Evolutionary conservation across 2,888 invertebrate genomes (phyloP).

Genomic region (Teleiodes luculella): DNA sequence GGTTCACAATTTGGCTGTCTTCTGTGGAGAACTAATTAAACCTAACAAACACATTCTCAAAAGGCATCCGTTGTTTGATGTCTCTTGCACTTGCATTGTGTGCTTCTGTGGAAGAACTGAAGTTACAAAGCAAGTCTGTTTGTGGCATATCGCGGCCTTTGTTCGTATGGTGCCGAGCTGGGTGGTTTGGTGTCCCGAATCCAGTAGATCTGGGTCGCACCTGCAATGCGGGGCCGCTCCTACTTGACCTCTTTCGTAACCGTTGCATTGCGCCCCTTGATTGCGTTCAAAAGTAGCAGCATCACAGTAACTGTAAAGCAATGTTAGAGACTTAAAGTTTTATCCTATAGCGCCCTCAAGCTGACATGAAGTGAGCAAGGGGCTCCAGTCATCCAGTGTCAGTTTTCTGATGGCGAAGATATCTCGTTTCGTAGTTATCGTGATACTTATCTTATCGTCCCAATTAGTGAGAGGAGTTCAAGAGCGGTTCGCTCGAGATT

Average conservation of each 20-base stretch:
- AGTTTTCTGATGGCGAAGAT: background rate
- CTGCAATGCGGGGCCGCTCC: slow-evolving; percentile 57
- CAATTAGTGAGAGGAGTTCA: background rate
- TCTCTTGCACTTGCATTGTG: background rate
- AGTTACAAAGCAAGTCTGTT: background rate
- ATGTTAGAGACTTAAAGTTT: background rate
- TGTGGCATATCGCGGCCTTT: background rate
- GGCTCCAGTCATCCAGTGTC: too few relatives aligned
- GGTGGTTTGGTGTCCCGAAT: slow-evolving; percentile 10
- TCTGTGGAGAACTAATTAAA: background rate
- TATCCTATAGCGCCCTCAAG: background rate
- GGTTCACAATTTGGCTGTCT: too few relatives aligned
- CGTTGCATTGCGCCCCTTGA: slow-evolving; percentile 44
- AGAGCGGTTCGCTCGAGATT: background rate
- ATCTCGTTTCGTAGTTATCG: background rate
- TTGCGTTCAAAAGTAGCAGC: too few relatives aligned
- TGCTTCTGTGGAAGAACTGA: too few relatives aligned
- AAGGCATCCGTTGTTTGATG: background rate
- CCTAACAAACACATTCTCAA: background rate
- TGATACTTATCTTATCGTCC: background rate
- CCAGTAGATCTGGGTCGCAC: slow-evolving; percentile 58
- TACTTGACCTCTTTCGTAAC: slow-evolving; percentile 48
- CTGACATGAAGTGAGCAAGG: background rate
- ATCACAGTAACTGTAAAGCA: background rate
- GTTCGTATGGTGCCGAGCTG: background rate